Conservation (phyloP, 2,797 vertebrate species). For the Leptodactylus fallax region DNA sequence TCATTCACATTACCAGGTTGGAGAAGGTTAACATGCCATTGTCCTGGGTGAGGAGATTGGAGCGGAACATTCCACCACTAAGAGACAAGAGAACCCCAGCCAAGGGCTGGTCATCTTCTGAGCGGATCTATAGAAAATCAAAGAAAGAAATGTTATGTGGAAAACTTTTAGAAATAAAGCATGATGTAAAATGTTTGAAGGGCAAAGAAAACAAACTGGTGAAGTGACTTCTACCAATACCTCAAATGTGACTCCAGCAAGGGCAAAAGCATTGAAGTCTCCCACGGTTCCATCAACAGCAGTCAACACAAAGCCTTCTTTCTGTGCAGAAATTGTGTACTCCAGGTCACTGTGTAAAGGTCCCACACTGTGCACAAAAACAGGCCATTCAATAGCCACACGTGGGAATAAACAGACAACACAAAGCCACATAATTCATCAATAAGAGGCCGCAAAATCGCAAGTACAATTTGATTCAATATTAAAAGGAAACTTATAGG, state of each 20-base stretch:
- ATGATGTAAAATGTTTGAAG: background rate
- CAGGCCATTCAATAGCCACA: background rate
- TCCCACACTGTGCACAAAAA: constrained; percentile 82
- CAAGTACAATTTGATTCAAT: background rate
- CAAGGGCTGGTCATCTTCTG: constrained; percentile 91
- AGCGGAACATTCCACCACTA: constrained; percentile 94
- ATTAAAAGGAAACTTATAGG: background rate
- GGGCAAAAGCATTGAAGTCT: constrained; percentile 96
- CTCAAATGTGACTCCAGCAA: constrained; percentile 96
- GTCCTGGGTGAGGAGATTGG: constrained; percentile 95
- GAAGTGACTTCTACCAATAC: constrained; percentile 72
- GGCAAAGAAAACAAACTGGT: background rate
- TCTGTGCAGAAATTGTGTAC: constrained; percentile 89
- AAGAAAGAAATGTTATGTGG: background rate
- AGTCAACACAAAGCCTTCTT: constrained; percentile 94
- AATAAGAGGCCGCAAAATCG: background rate
- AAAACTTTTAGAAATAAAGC: background rate
- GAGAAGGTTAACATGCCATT: constrained; percentile 92
- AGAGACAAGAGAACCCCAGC: constrained; percentile 95
- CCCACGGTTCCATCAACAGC: constrained; percentile 86
- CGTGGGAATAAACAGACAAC: background rate
- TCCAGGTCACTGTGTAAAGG: constrained; percentile 93
- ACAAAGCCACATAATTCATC: background rate
- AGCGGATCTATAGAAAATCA: constrained; percentile 81
- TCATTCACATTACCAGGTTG: constrained; percentile 86